Evolutionary conservation across 1,140 invertebrate genomes (phyloP), one percentile per base, ranked within the genome.

Genomic region (Drosophila trapezifrons): DNA sequence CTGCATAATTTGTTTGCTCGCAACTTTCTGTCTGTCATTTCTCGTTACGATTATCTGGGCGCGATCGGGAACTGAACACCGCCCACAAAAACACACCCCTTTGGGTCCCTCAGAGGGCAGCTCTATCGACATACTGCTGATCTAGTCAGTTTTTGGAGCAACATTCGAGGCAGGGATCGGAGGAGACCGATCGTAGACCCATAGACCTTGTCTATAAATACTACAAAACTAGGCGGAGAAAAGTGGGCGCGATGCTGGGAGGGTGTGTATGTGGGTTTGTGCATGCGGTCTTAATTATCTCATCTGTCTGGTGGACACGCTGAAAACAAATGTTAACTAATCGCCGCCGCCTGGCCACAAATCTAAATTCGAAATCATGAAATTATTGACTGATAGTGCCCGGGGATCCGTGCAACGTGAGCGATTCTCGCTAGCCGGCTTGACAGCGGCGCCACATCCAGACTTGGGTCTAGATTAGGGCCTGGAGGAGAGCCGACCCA

Each of bases 241-340:
- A 35, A 29, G 56, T 56, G 54, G 63, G 38, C 15, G 38, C 15
- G 22, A 15, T 42, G 37, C 0, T 43, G 29, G 37, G 20, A 47
- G 55, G 54, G 51, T n/a, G 35, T 65, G 43, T 20, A 25, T 78
- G 46, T 76, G 59, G 27, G 35, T 35, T 40, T 35, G 49, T 51
- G 69, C 83, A 87, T 73, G 76, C 70, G 64, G 71, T 15, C 15
- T 18, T 46, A 73, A 65, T 83, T 76, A 83, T 87, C 83, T 72
- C 79, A 72, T 76, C 70, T 65, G 58, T 64, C 76, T 72, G 66
- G 84, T 78, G 62, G 66, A 80, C 83, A 87, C 83, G 83, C 84
- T 87, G 45, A 87, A 87, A 87, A 87, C 83, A 87, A 87, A 87
- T 87, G 83, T 65, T 83, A 70, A 70, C 72, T 83, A 87, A 87